Evolutionary conservation across 2,888 invertebrate genomes (phyloP), one percentile per base, ranked within the genome.

Genomic region (Orchesella flavescens): DNA sequence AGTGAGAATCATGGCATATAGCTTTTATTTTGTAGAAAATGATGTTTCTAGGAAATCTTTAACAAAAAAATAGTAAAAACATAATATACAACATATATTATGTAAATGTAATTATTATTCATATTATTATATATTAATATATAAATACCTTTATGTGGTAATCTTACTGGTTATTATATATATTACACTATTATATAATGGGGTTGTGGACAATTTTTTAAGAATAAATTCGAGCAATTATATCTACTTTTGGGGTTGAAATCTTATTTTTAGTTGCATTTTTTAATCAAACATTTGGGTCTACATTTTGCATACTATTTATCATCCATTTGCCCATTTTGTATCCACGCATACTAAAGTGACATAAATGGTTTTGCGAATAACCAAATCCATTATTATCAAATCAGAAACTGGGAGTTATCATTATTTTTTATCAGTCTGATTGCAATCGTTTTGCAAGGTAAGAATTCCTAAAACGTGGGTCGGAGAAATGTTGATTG

Each of bases 121-220:
- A 49, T 69, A 55, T 49, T 61, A 34, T 63, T 34, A 78, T 53
- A 63, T 71, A 63, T 13, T 69, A 34, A 72, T 79, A 72, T 65
- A 69, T 34, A 53, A 34, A 57, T 65, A n/a, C 23, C 53, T 53
- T 34, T 65, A 79, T 79, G 65, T 72, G 79, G 71, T 79, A 79
- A 79, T 79, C 63, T 79, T 78, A 79, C 71, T 79, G 79, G 79
- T 79, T 79, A 79, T 79, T 79, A 79, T 71, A 34, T 77, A 69
- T 68, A 55, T 59, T 77, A 72, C 59, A 77, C 76, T 76, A 76
- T 68, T 59, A 61, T 73, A 72, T 72, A 65, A 79, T 79, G 79
- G 80, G 80, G 80, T 80, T 80, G 80, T 80, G 80, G 80, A 80
- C 80, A 80, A 80, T 80, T 80, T 80, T 80, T 80, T 80, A 80